Conservation (phyloP, 2,113 vertebrate species). For the Elanoides forficatus region DNA sequence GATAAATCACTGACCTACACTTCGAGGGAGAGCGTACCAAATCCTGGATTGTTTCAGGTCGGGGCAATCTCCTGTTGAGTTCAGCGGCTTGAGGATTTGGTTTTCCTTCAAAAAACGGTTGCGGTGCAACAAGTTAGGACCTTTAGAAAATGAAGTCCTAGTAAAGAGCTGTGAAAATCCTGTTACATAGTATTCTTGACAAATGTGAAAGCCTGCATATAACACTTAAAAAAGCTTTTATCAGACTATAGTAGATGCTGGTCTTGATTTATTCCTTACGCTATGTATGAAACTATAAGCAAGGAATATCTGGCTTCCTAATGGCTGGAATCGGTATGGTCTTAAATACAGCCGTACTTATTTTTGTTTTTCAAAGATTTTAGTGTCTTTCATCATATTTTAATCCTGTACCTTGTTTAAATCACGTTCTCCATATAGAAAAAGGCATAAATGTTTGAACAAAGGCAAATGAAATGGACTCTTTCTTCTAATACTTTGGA, state of each 20-base stretch:
- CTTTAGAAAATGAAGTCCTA: background rate
- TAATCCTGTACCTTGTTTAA: background rate
- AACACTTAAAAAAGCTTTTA: background rate
- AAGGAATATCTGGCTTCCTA: background rate
- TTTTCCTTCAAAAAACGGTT: background rate
- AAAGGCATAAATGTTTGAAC: background rate
- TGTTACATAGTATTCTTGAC: background rate
- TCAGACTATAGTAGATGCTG: background rate
- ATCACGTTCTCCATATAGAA: background rate
- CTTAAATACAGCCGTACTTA: background rate
- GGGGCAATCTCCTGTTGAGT: background rate
- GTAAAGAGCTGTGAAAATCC: background rate
- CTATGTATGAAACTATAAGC: background rate
- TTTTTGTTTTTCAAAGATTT: background rate
- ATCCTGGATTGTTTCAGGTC: background rate
- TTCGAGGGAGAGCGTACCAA: background rate
- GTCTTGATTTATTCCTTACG: background rate
- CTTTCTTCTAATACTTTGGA: slow-evolving; percentile 10
- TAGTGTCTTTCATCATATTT: background rate
- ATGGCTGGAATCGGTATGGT: background rate
- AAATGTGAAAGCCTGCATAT: background rate
- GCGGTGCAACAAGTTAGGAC: background rate
- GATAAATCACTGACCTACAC: background rate
- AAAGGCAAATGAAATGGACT: slow-evolving; percentile 20
- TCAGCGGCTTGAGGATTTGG: background rate